phyloP scores from a whole-genome alignment of 2,113 vertebrate genomes.

The Silurus glanis region DNA sequence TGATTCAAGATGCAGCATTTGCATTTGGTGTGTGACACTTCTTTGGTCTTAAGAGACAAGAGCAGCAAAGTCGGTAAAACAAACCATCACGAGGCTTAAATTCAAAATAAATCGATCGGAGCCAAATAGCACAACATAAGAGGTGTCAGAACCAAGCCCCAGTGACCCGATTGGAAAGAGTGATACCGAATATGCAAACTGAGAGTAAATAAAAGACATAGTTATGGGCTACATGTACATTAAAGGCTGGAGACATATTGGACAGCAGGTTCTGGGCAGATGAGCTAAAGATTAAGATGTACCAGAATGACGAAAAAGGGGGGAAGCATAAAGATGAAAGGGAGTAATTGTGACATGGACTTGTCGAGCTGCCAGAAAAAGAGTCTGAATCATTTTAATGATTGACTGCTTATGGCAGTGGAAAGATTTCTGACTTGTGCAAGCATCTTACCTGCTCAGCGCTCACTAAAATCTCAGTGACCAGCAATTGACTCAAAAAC shows the following conservation, averaged over 20 bases:
- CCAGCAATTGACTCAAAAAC: neutral
- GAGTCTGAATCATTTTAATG: neutral
- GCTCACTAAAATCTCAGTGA: neutral
- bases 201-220: neutral
- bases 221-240: neutral
- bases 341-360: neutral
- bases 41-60: neutral
- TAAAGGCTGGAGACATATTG: neutral
- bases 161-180: neutral
- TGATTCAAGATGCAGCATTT: neutral
- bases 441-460: neutral
- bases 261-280: neutral
- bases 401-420: slow-evolving; percentile 1
- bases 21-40: neutral
- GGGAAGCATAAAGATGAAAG: neutral
- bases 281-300: neutral
- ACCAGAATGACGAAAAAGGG: neutral
- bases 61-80: neutral
- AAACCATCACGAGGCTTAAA: neutral
- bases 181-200: neutral
- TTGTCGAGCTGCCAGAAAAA: neutral
- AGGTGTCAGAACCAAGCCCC: neutral
- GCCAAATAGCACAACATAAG: neutral
- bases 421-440: slow-evolving; percentile 13
- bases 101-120: neutral